Evolutionary conservation across 1,140 invertebrate species (phyloP).

Genomic region (Caenorhabditis brenneri): DNA sequence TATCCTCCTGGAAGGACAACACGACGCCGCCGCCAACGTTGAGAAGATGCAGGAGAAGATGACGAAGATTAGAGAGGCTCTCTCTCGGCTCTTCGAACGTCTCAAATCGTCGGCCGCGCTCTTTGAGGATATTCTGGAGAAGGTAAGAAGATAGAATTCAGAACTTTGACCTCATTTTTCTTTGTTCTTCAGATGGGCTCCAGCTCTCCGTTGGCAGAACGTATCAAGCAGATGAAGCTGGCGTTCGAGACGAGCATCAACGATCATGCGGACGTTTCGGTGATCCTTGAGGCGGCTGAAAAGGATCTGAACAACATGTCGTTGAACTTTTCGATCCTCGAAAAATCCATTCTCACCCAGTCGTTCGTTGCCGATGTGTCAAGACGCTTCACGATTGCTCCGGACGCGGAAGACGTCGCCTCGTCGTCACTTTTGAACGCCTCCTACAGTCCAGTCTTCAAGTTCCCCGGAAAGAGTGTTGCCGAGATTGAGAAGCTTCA

Average conservation of each 20-base stretch:
- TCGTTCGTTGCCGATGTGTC: neutral
- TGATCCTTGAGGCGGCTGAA: neutral
- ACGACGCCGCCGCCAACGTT: neutral
- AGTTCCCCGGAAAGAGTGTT: neutral
- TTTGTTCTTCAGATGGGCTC: slow-evolving; percentile 4
- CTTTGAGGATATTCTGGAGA: slow-evolving; percentile 24
- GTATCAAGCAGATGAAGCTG: slow-evolving; percentile 8
- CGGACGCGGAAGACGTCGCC: neutral
- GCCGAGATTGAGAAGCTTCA: neutral
- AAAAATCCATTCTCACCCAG: neutral
- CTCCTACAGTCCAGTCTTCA: slow-evolving; percentile 4
- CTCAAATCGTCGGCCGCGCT: neutral
- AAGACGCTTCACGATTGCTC: slow-evolving; percentile 4
- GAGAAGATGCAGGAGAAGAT: slow-evolving; percentile 26
- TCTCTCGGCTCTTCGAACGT: neutral
- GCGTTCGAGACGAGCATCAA: neutral
- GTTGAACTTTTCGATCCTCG: slow-evolving; percentile 1
- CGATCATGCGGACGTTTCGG: neutral
- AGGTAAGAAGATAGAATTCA: neutral
- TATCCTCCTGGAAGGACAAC: neutral
- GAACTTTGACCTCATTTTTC: neutral
- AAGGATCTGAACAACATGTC: slow-evolving; percentile 2
- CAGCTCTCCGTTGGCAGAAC: neutral
- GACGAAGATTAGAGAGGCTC: neutral
- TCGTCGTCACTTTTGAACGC: slow-evolving; percentile 6